phyloP scores from a whole-genome alignment of 2,113 vertebrate genomes.

The Gnathonemus longibarbis region DNA sequence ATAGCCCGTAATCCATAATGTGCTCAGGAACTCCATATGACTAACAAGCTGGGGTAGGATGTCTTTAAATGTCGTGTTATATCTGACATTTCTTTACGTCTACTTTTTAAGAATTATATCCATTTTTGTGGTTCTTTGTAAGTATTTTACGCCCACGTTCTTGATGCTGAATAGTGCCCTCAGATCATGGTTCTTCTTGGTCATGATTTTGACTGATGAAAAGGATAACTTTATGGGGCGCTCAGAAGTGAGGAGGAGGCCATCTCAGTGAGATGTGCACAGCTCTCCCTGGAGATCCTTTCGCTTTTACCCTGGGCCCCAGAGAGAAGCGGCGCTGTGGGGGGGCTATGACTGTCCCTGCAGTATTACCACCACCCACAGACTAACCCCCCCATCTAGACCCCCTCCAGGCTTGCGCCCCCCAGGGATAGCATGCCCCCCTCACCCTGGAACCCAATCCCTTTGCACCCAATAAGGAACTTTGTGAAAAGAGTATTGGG shows the following conservation, averaged over 20 bases:
- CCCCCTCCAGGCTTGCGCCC: not conserved
- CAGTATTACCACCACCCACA: not conserved
- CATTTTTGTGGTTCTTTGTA: not conserved
- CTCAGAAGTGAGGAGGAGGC: not conserved
- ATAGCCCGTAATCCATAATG: not conserved
- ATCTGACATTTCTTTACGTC: not conserved
- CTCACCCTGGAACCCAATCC: not conserved
- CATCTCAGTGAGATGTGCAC: not conserved
- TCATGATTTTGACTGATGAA: not conserved
- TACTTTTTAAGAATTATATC: not conserved
- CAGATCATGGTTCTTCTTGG: not conserved
- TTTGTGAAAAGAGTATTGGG: not conserved
- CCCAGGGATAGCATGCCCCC: not conserved
- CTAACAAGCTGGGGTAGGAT: not conserved
- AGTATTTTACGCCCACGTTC: not conserved
- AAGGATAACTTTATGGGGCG: not conserved
- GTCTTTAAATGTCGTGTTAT: not conserved
- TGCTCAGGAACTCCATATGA: not conserved
- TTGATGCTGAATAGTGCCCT: not conserved
- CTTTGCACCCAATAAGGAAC: not conserved
- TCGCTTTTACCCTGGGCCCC: not conserved
- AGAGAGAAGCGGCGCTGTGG: slow-evolving; percentile 30
- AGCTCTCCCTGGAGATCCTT: not conserved
- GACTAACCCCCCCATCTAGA: not conserved
- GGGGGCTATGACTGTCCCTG: not conserved